Conservation (phyloP, 2,888 invertebrate genomes). For the Heliconius erato region DNA sequence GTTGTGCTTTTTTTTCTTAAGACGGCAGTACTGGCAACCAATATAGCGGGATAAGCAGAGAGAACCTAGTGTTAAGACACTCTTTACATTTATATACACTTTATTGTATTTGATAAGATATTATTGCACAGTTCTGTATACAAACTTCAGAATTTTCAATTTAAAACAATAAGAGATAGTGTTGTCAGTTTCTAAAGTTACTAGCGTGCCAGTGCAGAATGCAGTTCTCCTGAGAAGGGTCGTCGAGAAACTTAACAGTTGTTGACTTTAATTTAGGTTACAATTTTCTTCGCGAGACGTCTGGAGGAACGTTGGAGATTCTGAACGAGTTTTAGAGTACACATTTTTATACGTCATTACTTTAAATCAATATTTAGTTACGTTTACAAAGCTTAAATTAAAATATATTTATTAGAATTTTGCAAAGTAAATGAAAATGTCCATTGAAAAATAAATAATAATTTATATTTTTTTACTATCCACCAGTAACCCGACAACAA, state of each 20-base stretch:
- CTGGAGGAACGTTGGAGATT: slow-evolving; percentile 4
- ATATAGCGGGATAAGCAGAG: too few species aligned
- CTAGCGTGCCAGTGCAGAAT: slow-evolving; percentile 4
- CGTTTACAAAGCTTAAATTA: background rate
- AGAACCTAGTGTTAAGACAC: too few species aligned
- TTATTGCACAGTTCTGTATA: background rate
- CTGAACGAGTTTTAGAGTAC: background rate
- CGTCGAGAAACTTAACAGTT: slow-evolving; percentile 28
- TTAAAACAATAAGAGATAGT: slow-evolving; percentile 13
- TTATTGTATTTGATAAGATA: background rate
- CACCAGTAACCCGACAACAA: background rate
- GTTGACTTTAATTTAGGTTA: slow-evolving; percentile 27
- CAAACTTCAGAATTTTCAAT: background rate
- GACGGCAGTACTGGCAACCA: too few species aligned
- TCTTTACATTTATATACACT: background rate
- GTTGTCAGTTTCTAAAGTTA: background rate
- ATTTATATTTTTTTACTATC: background rate
- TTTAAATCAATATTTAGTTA: slow-evolving; percentile 6
- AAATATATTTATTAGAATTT: too few species aligned
- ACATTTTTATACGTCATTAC: slow-evolving; percentile 9
- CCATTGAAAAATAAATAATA: too few species aligned
- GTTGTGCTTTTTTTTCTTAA: too few species aligned
- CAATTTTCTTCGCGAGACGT: slow-evolving; percentile 24
- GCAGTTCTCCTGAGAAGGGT: slow-evolving; percentile 25
- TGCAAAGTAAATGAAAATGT: too few species aligned